Evolutionary conservation across 2,797 vertebrate genomes (phyloP).

Genomic region (Mastacembelus armatus): DNA sequence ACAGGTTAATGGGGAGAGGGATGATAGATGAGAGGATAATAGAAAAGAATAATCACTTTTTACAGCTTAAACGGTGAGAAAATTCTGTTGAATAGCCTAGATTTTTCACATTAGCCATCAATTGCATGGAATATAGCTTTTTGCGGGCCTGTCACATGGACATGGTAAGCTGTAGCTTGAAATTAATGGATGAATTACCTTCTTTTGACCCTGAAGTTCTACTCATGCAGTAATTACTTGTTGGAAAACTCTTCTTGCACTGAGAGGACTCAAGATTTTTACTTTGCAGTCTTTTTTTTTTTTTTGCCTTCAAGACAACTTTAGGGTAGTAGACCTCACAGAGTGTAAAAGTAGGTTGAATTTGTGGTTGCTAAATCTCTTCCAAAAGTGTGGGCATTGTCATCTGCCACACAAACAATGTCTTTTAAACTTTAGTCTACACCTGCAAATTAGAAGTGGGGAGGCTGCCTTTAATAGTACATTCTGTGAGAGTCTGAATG

Average conservation of each 20-base stretch:
- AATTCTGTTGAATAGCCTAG: slow-evolving; percentile 8
- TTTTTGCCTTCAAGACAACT: not conserved
- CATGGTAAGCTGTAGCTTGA: not conserved
- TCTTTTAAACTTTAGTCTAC: too few relatives aligned
- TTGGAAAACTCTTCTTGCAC: not conserved
- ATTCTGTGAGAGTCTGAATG: slow-evolving; percentile 3
- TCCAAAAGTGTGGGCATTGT: not conserved
- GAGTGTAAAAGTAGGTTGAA: too few relatives aligned
- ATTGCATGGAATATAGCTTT: slow-evolving; percentile 25
- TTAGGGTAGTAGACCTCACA: too few relatives aligned
- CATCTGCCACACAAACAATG: too few relatives aligned
- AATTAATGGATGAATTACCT: not conserved
- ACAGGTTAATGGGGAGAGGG: too few relatives aligned
- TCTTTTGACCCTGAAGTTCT: not conserved
- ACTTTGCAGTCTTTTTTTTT: not conserved
- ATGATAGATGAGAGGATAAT: too few relatives aligned
- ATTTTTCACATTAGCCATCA: slow-evolving; percentile 39
- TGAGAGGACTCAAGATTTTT: not conserved
- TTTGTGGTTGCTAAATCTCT: too few relatives aligned
- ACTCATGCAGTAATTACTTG: not conserved
- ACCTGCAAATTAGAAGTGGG: too few relatives aligned
- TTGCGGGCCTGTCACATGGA: slow-evolving; percentile 3
- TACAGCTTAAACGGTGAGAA: not conserved
- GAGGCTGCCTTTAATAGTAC: too few relatives aligned
- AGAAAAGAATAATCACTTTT: too few relatives aligned